phyloP scores from a whole-genome alignment of 1,140 invertebrate species.

The Harlomillsia oculata region DNA sequence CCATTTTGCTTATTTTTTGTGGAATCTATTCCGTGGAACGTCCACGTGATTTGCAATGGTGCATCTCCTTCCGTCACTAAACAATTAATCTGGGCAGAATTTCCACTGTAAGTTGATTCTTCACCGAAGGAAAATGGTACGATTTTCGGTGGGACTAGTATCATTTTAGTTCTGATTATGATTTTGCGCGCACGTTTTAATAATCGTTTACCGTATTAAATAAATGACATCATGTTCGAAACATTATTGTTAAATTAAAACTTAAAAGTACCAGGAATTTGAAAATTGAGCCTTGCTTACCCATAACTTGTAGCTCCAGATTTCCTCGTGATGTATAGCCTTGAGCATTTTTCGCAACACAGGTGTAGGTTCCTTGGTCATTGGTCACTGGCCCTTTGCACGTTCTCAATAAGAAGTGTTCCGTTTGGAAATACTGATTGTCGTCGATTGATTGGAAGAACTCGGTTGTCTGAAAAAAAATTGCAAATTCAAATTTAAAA shows the following conservation, averaged over 20 bases:
- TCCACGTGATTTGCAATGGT: conserved; percentile 48
- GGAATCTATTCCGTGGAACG: conserved; percentile 36
- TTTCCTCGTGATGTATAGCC: conserved; percentile 75
- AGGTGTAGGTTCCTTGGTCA: conserved; percentile 89
- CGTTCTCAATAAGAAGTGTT: conserved; percentile 84
- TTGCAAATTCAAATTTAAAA: not conserved
- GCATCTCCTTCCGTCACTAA: conserved; percentile 53
- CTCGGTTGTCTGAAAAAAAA: conserved; percentile 48
- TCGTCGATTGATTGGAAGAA: conserved; percentile 85
- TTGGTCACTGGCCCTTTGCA: conserved; percentile 79
- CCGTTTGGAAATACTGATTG: conserved; percentile 90
- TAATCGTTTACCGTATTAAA: not conserved
- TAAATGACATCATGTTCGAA: not conserved
- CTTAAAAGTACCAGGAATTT: conserved; percentile 13
- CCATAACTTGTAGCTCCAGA: conserved; percentile 89
- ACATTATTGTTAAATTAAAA: conserved; percentile 16
- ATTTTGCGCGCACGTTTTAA: too few relatives aligned
- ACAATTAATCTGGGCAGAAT: conserved; percentile 54
- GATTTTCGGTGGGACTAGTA: conserved; percentile 38
- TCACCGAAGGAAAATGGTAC: conserved; percentile 33
- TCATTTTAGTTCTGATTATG: too few relatives aligned
- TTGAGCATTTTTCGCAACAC: conserved; percentile 80
- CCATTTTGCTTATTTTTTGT: conserved; percentile 33
- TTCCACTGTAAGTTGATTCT: conserved; percentile 46
- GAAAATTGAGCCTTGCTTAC: conserved; percentile 50